Conservation (phyloP, 2,113 vertebrate species). For the Apteryx owenii region DNA sequence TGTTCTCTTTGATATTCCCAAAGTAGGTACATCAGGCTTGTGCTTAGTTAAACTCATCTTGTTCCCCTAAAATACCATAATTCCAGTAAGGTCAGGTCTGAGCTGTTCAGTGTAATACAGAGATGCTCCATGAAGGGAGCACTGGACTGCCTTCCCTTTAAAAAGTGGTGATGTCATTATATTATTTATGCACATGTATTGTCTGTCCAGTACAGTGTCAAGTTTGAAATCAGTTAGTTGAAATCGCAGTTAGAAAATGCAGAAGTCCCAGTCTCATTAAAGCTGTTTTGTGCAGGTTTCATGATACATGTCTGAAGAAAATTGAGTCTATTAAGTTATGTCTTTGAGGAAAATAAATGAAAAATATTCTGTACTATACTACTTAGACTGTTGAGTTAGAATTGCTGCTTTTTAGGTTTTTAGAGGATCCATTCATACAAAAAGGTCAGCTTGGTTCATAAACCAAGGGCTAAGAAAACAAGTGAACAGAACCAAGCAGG, state of each 20-base stretch:
- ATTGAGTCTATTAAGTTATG: not conserved
- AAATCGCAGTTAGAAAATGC: not conserved
- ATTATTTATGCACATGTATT: not conserved
- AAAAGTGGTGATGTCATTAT: not conserved
- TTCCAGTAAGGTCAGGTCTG: not conserved
- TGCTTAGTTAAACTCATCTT: not conserved
- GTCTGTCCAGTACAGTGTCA: not conserved
- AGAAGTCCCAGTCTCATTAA: not conserved
- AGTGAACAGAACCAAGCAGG: not conserved
- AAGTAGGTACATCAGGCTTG: not conserved
- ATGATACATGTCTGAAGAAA: not conserved
- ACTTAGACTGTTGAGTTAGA: not conserved
- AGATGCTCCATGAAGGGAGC: not conserved
- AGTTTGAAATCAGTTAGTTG: not conserved
- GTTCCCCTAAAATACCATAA: not conserved
- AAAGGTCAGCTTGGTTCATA: not conserved
- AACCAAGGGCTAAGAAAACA: not conserved
- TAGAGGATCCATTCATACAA: not conserved
- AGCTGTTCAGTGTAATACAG: not conserved
- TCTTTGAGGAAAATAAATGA: not conserved
- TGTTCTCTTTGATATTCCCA: not conserved
- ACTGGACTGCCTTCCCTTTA: not conserved
- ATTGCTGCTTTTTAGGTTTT: not conserved
- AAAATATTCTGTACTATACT: not conserved
- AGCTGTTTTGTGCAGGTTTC: not conserved